A percentile compares a stretch with the other conserved stretches of the same genome.
These are phyloP conservation scores for Pseudomyrmex dendroicus DNA, from an alignment of 1,140 invertebrate species.

Conservation along the genomic window DNA sequence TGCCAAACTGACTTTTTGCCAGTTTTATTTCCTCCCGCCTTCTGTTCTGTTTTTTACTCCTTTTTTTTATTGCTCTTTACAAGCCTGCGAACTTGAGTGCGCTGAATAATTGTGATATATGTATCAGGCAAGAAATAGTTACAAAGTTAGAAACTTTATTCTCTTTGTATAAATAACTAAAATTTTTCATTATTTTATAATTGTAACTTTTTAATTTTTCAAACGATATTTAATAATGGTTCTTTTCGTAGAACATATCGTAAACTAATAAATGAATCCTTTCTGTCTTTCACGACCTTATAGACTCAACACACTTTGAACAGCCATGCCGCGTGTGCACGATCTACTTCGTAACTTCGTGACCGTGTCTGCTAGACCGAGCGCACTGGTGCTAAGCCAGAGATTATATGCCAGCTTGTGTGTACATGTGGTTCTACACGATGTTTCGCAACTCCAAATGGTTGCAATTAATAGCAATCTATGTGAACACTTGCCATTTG, in stretches of 20 bases:
- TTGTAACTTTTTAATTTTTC: no score
- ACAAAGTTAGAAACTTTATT: no score
- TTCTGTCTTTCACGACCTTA: slow-evolving; percentile 5
- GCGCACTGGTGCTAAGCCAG: slow-evolving; percentile 23
- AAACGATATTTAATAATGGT: neutral
- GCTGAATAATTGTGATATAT: neutral
- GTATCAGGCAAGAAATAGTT: neutral
- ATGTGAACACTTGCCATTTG: slow-evolving; percentile 25
- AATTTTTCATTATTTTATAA: no score
- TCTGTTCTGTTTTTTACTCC: neutral
- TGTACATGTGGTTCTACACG: slow-evolving; percentile 25
- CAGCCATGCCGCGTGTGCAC: slow-evolving; percentile 3
- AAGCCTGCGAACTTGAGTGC: neutral
- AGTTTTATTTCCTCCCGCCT: neutral
- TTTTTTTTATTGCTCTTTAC: neutral
- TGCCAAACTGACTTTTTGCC: slow-evolving; percentile 68
- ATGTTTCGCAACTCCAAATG: slow-evolving; percentile 33
- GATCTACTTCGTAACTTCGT: slow-evolving; percentile 54
- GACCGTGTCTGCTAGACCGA: slow-evolving; percentile 33
- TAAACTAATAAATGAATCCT: slow-evolving; percentile 3
- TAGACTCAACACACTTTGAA: slow-evolving; percentile 8
- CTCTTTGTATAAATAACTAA: no score
- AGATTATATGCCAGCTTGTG: slow-evolving; percentile 23
- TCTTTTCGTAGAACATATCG: neutral
- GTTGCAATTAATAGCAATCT: slow-evolving; percentile 33